These are phyloP conservation scores for Pyrrhura leucotis DNA, from an alignment of 2,797 vertebrate species.

Conservation along the genomic window DNA sequence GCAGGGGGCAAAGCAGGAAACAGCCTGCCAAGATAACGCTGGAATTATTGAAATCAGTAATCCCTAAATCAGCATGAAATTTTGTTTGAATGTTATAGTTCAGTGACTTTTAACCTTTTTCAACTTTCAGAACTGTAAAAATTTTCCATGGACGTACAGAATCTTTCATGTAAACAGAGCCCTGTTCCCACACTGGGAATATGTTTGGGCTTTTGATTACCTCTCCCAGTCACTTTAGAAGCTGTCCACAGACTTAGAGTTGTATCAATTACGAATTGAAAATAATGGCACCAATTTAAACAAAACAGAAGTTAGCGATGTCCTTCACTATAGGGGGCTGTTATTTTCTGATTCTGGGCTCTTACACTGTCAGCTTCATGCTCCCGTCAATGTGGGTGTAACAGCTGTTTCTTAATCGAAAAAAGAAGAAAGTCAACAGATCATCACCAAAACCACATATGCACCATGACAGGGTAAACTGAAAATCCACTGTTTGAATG, in stretches of 20 bases:
- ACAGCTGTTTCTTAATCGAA: neutral
- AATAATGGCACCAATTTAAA: neutral
- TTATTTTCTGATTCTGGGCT: neutral
- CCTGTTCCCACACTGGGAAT: neutral
- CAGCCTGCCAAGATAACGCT: neutral
- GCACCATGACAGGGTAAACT: neutral
- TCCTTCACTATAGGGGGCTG: rapidly evolving
- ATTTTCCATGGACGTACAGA: neutral
- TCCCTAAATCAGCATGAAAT: neutral
- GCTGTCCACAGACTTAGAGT: neutral
- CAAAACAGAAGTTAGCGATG: neutral
- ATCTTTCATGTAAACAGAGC: neutral
- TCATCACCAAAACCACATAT: neutral
- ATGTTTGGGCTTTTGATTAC: neutral
- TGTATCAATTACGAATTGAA: neutral
- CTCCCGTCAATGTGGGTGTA: neutral
- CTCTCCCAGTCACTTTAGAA: neutral
- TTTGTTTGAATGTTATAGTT: neutral
- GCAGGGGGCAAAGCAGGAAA: neutral
- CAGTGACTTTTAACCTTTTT: neutral
- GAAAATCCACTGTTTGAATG: neutral
- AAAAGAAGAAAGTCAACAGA: neutral
- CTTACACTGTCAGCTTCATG: neutral
- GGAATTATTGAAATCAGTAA: conserved; percentile 14
- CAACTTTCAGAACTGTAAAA: neutral